phyloP scores from a whole-genome alignment of 2,113 vertebrate species.

The Alces alces region DNA sequence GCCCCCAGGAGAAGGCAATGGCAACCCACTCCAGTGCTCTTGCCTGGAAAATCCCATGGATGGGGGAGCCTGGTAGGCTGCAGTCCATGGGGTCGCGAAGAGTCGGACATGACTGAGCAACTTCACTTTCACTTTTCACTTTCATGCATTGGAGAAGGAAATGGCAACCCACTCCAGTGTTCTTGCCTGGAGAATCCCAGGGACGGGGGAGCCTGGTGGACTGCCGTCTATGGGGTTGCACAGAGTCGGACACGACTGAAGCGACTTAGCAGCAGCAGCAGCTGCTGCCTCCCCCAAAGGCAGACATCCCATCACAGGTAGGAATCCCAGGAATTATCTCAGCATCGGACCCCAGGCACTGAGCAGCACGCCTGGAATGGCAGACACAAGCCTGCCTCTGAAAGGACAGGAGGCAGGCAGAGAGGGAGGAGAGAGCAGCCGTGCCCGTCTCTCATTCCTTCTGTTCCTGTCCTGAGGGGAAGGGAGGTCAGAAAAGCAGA shows the following conservation, averaged over 20 bases:
- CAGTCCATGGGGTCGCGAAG: not conserved
- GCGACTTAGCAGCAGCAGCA: not conserved
- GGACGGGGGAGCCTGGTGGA: not conserved
- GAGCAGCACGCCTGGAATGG: fast-evolving
- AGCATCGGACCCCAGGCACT: fast-evolving
- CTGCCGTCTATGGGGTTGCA: fast-evolving
- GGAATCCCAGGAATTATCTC: not conserved
- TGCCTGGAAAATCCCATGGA: not conserved
- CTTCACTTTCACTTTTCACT: not conserved
- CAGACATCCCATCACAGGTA: not conserved
- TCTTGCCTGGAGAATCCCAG: not conserved
- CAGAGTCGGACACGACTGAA: not conserved
- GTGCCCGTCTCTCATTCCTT: fast-evolving
- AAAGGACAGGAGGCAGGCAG: not conserved
- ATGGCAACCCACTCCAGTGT: not conserved
- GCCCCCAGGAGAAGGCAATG: not conserved
- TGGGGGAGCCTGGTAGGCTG: not conserved
- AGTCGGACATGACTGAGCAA: not conserved
- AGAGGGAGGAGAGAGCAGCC: fast-evolving
- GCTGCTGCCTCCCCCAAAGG: too few relatives aligned
- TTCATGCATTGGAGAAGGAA: not conserved
- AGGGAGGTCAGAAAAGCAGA: not conserved
- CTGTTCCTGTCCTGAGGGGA: not conserved
- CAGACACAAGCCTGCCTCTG: not conserved
- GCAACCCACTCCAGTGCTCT: not conserved